These are phyloP conservation scores for Asobara japonica DNA, from an alignment of 1,140 invertebrate species.

Conservation along the genomic window DNA sequence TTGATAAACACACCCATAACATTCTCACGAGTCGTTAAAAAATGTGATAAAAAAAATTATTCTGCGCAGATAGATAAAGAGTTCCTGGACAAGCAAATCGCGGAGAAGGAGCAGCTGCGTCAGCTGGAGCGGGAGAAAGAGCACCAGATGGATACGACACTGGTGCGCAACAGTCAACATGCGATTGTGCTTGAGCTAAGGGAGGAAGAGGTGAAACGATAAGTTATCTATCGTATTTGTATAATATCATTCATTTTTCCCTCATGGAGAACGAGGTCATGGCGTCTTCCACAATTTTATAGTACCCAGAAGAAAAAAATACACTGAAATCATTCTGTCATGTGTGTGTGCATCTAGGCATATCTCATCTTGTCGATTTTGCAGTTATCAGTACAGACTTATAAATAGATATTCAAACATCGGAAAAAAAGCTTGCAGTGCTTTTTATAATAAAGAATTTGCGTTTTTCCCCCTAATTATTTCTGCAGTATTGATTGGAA, in stretches of 20 bases:
- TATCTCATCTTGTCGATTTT: too few species aligned
- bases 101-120: slow-evolving; percentile 74
- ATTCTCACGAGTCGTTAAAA: background rate
- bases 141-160: slow-evolving; percentile 71
- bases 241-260: slow-evolving; percentile 13
- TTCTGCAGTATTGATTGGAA: too few species aligned
- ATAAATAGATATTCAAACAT: too few species aligned
- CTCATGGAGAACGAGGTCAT: slow-evolving; percentile 38
- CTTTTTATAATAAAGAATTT: too few species aligned
- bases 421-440: too few species aligned
- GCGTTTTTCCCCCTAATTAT: too few species aligned
- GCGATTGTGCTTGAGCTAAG: slow-evolving; percentile 71
- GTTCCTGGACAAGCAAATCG: slow-evolving; percentile 79
- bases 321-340: too few species aligned
- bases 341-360: too few species aligned
- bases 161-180: slow-evolving; percentile 72
- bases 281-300: background rate
- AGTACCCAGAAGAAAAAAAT: background rate
- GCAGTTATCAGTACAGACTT: too few species aligned
- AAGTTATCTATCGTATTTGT: slow-evolving; percentile 25
- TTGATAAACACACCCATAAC: background rate
- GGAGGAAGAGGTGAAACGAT: slow-evolving; percentile 69
- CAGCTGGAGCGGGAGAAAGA: slow-evolving; percentile 70
- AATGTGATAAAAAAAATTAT: background rate
- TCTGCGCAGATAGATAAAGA: slow-evolving; percentile 76